Evolutionary conservation across 2,113 vertebrate species (phyloP), one percentile per base, ranked within the genome.

Genomic region (Apeltes quadracus): DNA sequence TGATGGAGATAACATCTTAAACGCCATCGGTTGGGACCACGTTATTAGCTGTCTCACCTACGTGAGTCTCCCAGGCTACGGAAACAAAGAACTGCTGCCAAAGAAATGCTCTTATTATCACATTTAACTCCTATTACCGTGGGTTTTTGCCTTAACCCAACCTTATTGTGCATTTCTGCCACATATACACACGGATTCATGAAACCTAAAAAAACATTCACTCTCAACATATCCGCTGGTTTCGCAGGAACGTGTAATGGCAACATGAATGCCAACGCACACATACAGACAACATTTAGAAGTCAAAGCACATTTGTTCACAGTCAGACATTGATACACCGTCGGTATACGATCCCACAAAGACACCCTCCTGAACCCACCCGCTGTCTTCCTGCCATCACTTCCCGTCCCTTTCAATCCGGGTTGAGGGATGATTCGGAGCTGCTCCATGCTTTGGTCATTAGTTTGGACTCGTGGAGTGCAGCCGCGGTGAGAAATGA

Each of bases 391-490:
- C 25, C 34, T 61, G 38, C 32, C 46, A 68, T 84, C 72, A 70
- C 44, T 82, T 84, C 72, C 74, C 67, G 50, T 83, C 82, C 88
- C 78, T 70, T 81, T 86, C 86, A 81, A 78, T 84, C 76, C 55
- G 70, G 63, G 67, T 38, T 83, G 81, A 85, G 56, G 68, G 75
- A 86, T 86, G 80, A 87, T 87, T 87, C 82, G 76, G 67, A 80
- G 75, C 63, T 7, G 72, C 75, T 84, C 74, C 78, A 62, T 86
- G 89, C 88, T 90, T 88, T 83, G 84, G 89, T 91, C 89, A 91
- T 92, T 92, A 89, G 87, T 86, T 84, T 87, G 85, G 81, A 81
- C 73, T 85, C 84, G 79, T 79, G 86, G 77, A 79, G 88, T 80
- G 86, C 69, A 32, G 85, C 72, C 48, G 81, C 41, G 25, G 81